Evolutionary conservation across 2,888 invertebrate genomes (phyloP), one percentile per base, ranked within the genome.

Genomic region (Pandemis cinnamomeana): DNA sequence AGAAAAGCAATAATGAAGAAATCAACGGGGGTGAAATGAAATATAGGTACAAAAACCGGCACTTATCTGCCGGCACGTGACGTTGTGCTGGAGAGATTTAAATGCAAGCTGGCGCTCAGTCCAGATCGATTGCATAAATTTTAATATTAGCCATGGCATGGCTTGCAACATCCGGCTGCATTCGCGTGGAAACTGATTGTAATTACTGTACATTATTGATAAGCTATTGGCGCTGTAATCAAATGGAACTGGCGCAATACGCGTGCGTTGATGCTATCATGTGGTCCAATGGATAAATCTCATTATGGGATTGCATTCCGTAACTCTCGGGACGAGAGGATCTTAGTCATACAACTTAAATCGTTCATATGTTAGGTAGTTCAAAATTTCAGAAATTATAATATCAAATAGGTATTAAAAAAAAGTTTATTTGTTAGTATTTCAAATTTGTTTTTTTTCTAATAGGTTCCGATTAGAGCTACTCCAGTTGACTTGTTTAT

Each of bases 81-180:
- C 84, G 78, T 55, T 55, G 55, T 46, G 78, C 78, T 81, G 82
- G 83, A 82, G 80, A 60, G 63, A 80, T 78, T 79, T 79, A 79
- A 76, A 79, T 84, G 86, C 86, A 87, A 85, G 85, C 87, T 83
- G 86, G 78, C 86, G 83, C 82, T 82, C 79, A 76, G 79, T 82
- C 82, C 79, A 76, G 79, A 87, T 88, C 85, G 87, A 89, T 89
- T 86, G 86, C 88, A 89, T 89, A 88, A 84, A 76, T 87, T 89
- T 89, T 88, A 87, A 89, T 88, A 89, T 86, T 83, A 83, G 80
- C 80, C 78, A 77, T 78, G 76, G 77, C 72, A 74, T 70, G 77
- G 77, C 70, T 51, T 69, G 64, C 73, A 64, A 76, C 62, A 72
- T 64, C 77, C 72, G 75, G 73, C 71, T 71, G 78, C 77, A 75